Evolutionary conservation across 2,888 invertebrate species (phyloP).

Genomic region (Galeopsomyia nigrocyanea): DNA sequence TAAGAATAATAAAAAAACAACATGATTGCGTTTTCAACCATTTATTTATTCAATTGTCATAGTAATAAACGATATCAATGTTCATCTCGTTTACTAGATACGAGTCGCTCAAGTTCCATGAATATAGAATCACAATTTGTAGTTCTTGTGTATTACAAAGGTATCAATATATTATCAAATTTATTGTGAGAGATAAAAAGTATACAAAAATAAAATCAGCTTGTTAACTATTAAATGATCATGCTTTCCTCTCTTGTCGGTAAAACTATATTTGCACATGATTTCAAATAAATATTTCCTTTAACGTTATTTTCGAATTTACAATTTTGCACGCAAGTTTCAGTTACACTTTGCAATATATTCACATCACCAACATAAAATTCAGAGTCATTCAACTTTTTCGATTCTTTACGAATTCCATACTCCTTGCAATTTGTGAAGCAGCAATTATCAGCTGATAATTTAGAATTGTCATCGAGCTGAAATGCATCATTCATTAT

Average conservation of each 20-base stretch:
- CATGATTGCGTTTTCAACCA: no score
- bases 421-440: conserved; percentile 70
- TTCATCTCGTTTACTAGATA: no score
- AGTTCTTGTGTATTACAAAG: no score
- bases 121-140: no score
- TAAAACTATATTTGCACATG: conserved; percentile 49
- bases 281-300: conserved; percentile 59
- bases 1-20: no score
- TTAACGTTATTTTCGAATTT: conserved; percentile 59
- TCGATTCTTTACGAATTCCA: conserved; percentile 71
- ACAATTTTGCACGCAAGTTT: conserved; percentile 59
- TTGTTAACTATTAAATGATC: conserved; percentile 25
- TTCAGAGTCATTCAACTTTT: conserved; percentile 56
- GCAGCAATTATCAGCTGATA: conserved; percentile 63
- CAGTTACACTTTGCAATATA: conserved; percentile 54
- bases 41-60: no score
- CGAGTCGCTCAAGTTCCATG: no score
- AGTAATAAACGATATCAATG: no score
- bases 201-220: no score
- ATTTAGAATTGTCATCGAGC: conserved; percentile 68
- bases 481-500: conserved; percentile 57
- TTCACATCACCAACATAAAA: conserved; percentile 56
- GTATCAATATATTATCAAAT: no score
- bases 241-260: conserved; percentile 54
- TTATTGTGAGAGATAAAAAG: no score